Conservation (phyloP, 2,797 vertebrate species). For the Pantherophis alleghaniensis region DNA sequence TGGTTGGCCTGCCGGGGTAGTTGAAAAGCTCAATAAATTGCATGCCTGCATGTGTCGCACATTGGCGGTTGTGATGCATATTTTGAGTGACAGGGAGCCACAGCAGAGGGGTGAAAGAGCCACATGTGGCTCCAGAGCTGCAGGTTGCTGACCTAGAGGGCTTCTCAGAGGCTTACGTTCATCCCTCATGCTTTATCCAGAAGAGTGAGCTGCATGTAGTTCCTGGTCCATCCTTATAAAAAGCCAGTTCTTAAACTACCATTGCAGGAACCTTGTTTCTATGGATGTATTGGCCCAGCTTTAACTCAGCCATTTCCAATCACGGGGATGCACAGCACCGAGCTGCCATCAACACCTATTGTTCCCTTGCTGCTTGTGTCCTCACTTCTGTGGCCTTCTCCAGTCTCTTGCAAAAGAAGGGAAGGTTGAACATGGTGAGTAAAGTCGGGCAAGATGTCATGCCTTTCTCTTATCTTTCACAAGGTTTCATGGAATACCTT, state of each 20-base stretch:
- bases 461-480: background rate
- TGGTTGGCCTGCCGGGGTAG: accelerated
- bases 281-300: constrained; percentile 99
- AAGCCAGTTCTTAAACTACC: background rate
- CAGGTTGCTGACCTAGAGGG: no score
- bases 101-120: no score
- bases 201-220: background rate
- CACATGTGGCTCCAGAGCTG: no score
- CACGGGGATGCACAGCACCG: constrained; percentile 91
- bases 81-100: no score
- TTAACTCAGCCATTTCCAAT: constrained; percentile 87
- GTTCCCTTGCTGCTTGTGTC: constrained; percentile 83
- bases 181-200: background rate
- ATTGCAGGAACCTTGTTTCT: constrained; percentile 88
- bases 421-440: constrained; percentile 94
- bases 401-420: constrained; percentile 83
- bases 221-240: background rate
- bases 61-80: no score
- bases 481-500: background rate
- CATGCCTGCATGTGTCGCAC: no score
- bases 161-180: background rate
- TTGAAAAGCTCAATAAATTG: no score
- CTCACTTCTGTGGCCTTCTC: constrained; percentile 87
- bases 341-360: constrained; percentile 90
- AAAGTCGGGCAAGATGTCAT: background rate